Evolutionary conservation across 2,888 invertebrate species (phyloP), one percentile per base, ranked within the genome.

Genomic region (Pseudanteris insignis): DNA sequence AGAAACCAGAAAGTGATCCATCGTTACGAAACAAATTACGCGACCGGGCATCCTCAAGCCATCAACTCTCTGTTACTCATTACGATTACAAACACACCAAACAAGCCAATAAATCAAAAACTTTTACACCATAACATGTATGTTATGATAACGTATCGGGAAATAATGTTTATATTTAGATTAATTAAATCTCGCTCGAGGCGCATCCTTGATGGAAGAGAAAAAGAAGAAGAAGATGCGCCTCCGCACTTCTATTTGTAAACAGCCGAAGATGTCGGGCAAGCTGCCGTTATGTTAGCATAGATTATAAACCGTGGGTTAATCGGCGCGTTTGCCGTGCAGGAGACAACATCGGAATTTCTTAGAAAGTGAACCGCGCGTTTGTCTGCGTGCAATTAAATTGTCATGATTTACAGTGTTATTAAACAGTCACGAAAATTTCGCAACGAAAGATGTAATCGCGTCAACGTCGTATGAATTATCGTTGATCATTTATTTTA

Each of bases 261-360:
- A 59, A 65, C 58, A 65, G 44, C 44, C 44, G 38, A 51, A 51
- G 55, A 62, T 59, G 53, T 64, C 61, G 61, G 58, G 51, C 61
- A 58, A 58, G 64, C 51, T 55, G 53, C 62, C 61, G 58, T 58
- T 64, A 64, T 54, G 58, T 64, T 54, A 55, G 59, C 62, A 59
- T 55, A 55, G 46, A 62, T 64, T 62, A 59, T 50, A 59, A 37
- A 43, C 29, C 13, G 46, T 4, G 13, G 40, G 26, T 40, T 43
- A 18, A 15, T 11, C 36, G 41, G n/a, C 21, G 51, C 38, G 40
- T 51, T 46, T 13, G 46, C 44, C 13, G 44, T 28, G 38, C 28
- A 26, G 33, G 47, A 36, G 38, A 47, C 41, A 43, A 28, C 36
- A 38, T 26, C 9, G 59, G 38, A 47, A 51, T 60, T 59, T 53